A percentile compares a stretch with the other conserved stretches of the same genome.
Conservation (phyloP, 2,113 vertebrate species). For the Pachypanchax playfairii region DNA sequence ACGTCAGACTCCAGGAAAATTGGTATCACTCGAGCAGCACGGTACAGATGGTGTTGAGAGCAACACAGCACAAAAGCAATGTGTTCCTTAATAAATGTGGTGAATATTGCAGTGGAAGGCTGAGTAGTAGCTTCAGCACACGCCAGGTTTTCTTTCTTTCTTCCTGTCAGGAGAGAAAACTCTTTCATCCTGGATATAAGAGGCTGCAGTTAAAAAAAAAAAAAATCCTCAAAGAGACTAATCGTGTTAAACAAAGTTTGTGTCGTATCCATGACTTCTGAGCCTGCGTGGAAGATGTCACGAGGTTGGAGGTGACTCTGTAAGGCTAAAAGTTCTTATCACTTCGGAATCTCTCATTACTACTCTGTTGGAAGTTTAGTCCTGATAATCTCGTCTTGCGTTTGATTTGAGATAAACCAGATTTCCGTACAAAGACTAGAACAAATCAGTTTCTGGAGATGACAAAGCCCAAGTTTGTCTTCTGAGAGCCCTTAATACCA, state of each 20-base stretch:
- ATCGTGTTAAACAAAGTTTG: slow-evolving; percentile 72
- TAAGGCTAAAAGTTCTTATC: slow-evolving; percentile 42
- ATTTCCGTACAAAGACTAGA: slow-evolving; percentile 53
- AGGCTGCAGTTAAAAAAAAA: slow-evolving; percentile 59
- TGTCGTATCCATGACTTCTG: slow-evolving; percentile 64
- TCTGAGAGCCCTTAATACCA: slow-evolving; percentile 69
- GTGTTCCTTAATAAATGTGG: slow-evolving; percentile 66
- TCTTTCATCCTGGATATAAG: slow-evolving; percentile 68
- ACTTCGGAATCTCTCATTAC: slow-evolving; percentile 41
- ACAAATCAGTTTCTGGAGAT: slow-evolving; percentile 45
- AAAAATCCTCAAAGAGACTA: slow-evolving; percentile 76
- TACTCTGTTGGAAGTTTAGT: slow-evolving; percentile 37
- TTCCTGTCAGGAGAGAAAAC: slow-evolving; percentile 56
- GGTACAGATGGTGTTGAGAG: slow-evolving; percentile 67
- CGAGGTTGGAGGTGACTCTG: slow-evolving; percentile 37
- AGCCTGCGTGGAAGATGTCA: slow-evolving; percentile 23
- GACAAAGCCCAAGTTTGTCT: slow-evolving; percentile 64
- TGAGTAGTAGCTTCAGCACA: slow-evolving; percentile 56
- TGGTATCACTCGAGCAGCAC: slow-evolving; percentile 67
- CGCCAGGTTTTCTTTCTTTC: slow-evolving; percentile 11
- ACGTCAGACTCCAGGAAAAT: slow-evolving; percentile 60
- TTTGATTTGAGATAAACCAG: slow-evolving; percentile 53
- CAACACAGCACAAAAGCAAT: slow-evolving; percentile 58
- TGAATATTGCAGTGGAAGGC: slow-evolving; percentile 62
- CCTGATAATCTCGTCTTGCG: slow-evolving; percentile 48